These are phyloP conservation scores for Aldrovandia affinis DNA, from an alignment of 2,797 vertebrate species.

Conservation along the genomic window DNA sequence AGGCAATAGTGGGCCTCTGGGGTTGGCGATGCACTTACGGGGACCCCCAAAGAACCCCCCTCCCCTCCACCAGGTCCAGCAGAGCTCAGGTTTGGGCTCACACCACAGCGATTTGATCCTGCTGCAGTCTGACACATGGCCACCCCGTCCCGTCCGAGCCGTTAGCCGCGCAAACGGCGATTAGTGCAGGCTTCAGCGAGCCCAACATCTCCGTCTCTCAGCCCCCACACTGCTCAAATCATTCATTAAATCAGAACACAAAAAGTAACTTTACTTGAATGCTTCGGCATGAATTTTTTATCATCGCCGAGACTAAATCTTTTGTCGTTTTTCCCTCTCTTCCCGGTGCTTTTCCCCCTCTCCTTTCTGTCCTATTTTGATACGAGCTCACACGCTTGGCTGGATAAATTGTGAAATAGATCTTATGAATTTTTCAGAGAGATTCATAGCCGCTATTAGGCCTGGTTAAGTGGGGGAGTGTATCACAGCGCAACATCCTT, in stretches of 20 bases:
- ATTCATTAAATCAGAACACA: slow-evolving; percentile 99
- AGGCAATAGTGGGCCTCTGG: slow-evolving; percentile 50
- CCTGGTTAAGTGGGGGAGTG: slow-evolving; percentile 55
- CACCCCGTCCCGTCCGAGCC: slow-evolving; percentile 69
- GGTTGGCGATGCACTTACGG: slow-evolving; percentile 57
- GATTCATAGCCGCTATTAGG: slow-evolving; percentile 76
- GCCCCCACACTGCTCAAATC: slow-evolving; percentile 81
- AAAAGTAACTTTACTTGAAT: slow-evolving; percentile 99
- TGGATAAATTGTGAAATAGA: slow-evolving; percentile 92
- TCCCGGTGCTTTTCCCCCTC: slow-evolving; percentile 47
- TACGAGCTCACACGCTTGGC: slow-evolving; percentile 76
- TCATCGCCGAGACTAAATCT: slow-evolving; percentile 94
- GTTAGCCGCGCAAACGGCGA: slow-evolving; percentile 69
- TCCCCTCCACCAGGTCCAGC: slow-evolving; percentile 41
- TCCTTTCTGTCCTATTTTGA: slow-evolving; percentile 51
- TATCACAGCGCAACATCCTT: slow-evolving; percentile 54
- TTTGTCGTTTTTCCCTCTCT: slow-evolving; percentile 78
- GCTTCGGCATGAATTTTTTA: slow-evolving; percentile 95
- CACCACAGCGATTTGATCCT: slow-evolving; percentile 80
- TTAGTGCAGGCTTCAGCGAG: slow-evolving; percentile 90
- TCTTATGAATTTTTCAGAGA: slow-evolving; percentile 94
- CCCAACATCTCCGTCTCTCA: slow-evolving; percentile 82
- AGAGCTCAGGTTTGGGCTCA: slow-evolving; percentile 25
- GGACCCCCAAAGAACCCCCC: slow-evolving; percentile 18
- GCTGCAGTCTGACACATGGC: slow-evolving; percentile 88